phyloP scores from a whole-genome alignment of 2,113 vertebrate species.

The Myrmophylax atrothorax region DNA sequence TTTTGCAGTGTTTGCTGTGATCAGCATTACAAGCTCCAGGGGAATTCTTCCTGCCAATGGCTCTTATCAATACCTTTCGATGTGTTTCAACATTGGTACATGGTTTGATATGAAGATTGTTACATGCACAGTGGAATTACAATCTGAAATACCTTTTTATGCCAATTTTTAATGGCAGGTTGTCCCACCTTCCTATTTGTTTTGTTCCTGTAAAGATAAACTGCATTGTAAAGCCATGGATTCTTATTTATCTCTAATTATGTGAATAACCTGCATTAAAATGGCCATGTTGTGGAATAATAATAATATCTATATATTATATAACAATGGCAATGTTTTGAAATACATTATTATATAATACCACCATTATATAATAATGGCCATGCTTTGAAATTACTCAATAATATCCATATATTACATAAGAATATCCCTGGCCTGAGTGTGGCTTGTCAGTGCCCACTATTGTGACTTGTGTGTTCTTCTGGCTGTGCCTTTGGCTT shows the following conservation, averaged over 20 bases:
- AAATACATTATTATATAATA: not conserved
- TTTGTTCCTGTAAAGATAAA: not conserved
- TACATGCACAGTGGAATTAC: not conserved
- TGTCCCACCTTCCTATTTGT: not conserved
- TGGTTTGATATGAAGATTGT: not conserved
- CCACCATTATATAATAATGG: not conserved
- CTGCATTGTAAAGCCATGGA: not conserved
- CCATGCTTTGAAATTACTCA: not conserved
- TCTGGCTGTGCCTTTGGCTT: not conserved
- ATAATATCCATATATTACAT: not conserved
- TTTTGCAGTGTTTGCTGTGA: slow-evolving; percentile 26
- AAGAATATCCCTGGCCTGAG: not conserved
- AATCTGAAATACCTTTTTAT: not conserved
- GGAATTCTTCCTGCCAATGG: slow-evolving; percentile 5
- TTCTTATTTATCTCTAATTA: not conserved
- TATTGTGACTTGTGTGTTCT: not conserved
- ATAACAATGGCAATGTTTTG: not conserved
- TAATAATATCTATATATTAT: not conserved
- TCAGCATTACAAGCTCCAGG: slow-evolving; percentile 22
- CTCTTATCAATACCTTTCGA: slow-evolving; percentile 24
- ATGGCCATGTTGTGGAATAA: not conserved
- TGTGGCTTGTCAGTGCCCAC: not conserved
- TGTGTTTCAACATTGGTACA: not conserved
- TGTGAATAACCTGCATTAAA: not conserved
- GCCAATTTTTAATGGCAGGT: not conserved